Conservation (phyloP, 2,797 vertebrate species). For the Gadopsis bispinosus region DNA sequence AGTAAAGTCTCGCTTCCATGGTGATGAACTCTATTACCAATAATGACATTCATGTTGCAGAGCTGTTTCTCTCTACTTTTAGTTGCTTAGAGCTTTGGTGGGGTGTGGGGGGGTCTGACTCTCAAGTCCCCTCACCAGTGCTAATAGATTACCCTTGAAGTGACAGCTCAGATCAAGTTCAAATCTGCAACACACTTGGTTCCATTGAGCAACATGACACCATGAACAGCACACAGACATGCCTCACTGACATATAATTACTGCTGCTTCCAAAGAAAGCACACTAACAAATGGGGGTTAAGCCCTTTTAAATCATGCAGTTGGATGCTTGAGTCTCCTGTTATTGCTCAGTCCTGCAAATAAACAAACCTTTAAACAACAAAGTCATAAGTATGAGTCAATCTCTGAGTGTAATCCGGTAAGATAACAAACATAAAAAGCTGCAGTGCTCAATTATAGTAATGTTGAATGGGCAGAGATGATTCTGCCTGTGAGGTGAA, state of each 20-base stretch:
- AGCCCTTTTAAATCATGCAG: conserved; percentile 28
- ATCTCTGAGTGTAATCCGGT: conserved; percentile 3
- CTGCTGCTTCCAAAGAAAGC: conserved; percentile 22
- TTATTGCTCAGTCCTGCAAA: conserved; percentile 8
- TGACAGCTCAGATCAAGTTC: conserved; percentile 30
- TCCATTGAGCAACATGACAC: conserved; percentile 24
- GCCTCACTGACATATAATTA: conserved; percentile 40
- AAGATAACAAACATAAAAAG: conserved; percentile 30
- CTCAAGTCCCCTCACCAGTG: neutral
- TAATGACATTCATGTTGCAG: conserved; percentile 6
- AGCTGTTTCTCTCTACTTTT: neutral
- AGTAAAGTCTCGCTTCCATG: neutral
- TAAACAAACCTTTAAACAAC: conserved; percentile 33
- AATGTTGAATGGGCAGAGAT: neutral
- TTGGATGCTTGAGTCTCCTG: neutral
- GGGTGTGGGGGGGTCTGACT: neutral
- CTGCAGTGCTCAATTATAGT: neutral
- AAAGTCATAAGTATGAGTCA: conserved; percentile 17
- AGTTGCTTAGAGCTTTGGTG: neutral
- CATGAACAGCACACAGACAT: conserved; percentile 6
- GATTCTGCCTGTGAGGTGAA: neutral
- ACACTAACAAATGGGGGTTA: conserved; percentile 23
- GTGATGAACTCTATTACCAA: conserved; percentile 8
- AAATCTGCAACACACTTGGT: conserved; percentile 17
- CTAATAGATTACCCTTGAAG: conserved; percentile 34